Evolutionary conservation across 1,140 invertebrate species (phyloP), one percentile per base, ranked within the genome.

Genomic region (Oedothorax gibbosus): DNA sequence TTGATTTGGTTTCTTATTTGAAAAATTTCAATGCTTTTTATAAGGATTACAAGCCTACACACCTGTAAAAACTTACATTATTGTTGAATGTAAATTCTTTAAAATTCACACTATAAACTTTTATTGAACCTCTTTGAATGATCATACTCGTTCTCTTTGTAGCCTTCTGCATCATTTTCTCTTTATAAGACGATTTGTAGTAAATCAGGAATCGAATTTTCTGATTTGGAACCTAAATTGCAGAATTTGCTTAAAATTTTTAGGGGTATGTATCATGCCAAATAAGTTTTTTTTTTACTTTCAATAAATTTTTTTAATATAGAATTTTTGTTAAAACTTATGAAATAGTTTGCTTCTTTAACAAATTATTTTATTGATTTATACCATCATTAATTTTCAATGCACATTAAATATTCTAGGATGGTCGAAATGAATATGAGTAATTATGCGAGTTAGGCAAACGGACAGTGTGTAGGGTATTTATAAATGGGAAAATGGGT

Each of bases 171-270:
- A 64, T 35, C 50, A 5, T 72, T 73, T 18, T 51, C 56, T 21
- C 68, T 15, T 10, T 82, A 72, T 18, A 82, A 82, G 53, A 53
- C 35, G n/a, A 64, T 82, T 7, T 82, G 79, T 21, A 73, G 15
- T 54, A 82, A 64, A 51, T 72, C 69, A 21, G 56, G 66, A 35
- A 64, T 72, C 64, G 68, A 73, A 73, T 82, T 82, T 72, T 72
- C 69, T 15, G 79, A 82, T 11, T 35, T 72, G 18, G 79, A 82
- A 53, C 79, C 79, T 53, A 15, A n/a, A 51, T 51, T 82, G n/a
- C 54, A 82, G n/a, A 35, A 18, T 11, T 62, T 82, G 2, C 35
- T 82, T 0, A 68, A 82, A 12, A 15, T 73, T 20, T 57, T 18
- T 51, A 60, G 54, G 54, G 79, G 79, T 82, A 81, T 10, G 18